Conservation (phyloP, 37 sponge, comb jelly and placozoan genomes). For the Spongilla lacustris region DNA sequence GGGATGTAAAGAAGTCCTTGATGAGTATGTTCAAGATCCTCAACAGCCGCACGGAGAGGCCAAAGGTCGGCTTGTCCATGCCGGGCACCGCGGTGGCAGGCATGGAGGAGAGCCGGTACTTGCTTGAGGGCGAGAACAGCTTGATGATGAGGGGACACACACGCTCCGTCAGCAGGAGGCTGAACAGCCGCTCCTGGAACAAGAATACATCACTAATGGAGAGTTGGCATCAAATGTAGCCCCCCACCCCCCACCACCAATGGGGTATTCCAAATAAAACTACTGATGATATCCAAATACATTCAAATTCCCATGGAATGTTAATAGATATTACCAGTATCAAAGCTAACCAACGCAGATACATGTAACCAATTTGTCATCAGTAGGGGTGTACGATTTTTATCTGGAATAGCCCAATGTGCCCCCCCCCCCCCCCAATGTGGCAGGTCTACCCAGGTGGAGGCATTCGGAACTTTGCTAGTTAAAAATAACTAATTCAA, state of each 20-base stretch:
- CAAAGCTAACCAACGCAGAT: no score
- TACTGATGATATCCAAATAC: no score
- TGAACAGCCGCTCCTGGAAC: conserved; percentile 57
- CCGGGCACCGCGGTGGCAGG: conserved; percentile 30
- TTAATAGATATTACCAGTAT: no score
- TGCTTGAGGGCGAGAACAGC: conserved; percentile 91
- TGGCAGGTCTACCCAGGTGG: no score
- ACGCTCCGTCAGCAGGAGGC: conserved; percentile 89
- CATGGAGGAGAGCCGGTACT: conserved; percentile 57
- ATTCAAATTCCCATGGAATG: no score
- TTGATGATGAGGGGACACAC: conserved; percentile 94
- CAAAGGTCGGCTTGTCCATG: conserved; percentile 81
- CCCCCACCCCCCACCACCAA: neutral
- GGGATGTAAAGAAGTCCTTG: conserved; percentile 61
- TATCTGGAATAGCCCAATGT: no score
- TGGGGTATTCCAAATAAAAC: no score
- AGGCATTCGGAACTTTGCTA: no score
- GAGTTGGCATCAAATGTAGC: neutral
- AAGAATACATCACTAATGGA: neutral
- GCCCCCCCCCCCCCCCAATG: no score
- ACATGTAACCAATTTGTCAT: no score
- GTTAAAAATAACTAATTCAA: no score
- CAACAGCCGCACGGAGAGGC: conserved; percentile 79
- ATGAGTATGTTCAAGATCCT: conserved; percentile 84
- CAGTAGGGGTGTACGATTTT: no score